phyloP scores from a whole-genome alignment of 1,140 invertebrate genomes.

The Tetragnatha versicolor region DNA sequence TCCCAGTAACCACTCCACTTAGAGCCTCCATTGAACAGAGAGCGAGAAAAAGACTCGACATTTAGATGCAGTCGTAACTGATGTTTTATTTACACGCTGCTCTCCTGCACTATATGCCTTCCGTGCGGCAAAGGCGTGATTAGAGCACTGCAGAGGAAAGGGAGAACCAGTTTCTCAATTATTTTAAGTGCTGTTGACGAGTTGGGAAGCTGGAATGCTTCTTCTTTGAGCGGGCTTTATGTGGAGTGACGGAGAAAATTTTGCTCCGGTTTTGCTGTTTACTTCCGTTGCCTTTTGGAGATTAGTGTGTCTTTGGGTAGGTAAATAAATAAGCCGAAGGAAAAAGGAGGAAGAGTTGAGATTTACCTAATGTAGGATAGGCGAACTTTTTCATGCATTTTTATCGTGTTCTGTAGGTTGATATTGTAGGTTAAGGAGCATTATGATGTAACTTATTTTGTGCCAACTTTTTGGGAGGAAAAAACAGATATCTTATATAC shows the following conservation, averaged over 20 bases:
- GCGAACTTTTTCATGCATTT: too few relatives aligned
- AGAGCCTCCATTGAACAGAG: too few relatives aligned
- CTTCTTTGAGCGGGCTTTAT: too few relatives aligned
- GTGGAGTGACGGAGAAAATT: background rate
- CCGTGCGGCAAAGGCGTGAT: background rate
- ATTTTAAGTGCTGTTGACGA: conserved; percentile 33
- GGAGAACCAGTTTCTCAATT: conserved; percentile 25
- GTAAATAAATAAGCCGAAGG: background rate
- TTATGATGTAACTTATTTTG: too few relatives aligned
- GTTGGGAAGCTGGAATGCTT: background rate
- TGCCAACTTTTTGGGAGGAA: too few relatives aligned
- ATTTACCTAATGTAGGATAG: too few relatives aligned
- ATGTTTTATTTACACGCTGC: conserved; percentile 29
- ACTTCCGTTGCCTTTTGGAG: background rate
- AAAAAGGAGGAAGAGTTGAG: background rate
- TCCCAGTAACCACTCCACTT: too few relatives aligned
- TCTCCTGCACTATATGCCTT: background rate
- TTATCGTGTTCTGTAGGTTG: too few relatives aligned
- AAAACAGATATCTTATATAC: too few relatives aligned
- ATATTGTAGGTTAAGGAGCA: too few relatives aligned
- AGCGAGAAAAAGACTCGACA: background rate
- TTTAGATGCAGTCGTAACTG: conserved; percentile 5
- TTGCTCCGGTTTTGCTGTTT: background rate
- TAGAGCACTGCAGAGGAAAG: background rate
- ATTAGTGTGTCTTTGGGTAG: too few relatives aligned